These are phyloP conservation scores for Hydrozoanthus tunicans DNA, from an alignment of 64 coral and sea anemone species.

Conservation along the genomic window DNA sequence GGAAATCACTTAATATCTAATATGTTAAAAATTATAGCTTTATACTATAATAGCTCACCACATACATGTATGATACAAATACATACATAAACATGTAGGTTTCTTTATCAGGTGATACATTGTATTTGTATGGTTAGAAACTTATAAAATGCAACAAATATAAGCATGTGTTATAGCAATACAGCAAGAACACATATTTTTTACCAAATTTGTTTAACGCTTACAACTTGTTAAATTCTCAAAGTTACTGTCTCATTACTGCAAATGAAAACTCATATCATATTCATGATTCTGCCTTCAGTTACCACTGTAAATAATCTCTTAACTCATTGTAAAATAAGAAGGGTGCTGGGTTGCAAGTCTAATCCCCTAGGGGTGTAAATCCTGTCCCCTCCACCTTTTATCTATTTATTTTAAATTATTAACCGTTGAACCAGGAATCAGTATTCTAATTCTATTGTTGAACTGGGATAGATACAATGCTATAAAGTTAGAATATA, in stretches of 20 bases:
- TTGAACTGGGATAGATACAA: slow-evolving; percentile 18
- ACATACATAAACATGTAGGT: not conserved
- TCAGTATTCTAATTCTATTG: slow-evolving; percentile 23
- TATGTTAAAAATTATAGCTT: not conserved
- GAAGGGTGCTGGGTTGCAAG: too few relatives aligned
- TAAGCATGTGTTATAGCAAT: not conserved
- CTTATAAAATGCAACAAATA: slow-evolving; percentile 32
- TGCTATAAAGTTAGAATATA: slow-evolving; percentile 4
- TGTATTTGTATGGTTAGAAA: slow-evolving; percentile 17
- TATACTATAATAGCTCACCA: not conserved
- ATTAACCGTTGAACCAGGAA: not conserved
- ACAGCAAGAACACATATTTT: not conserved
- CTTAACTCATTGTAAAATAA: too few relatives aligned
- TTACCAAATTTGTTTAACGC: too few relatives aligned
- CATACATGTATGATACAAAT: not conserved
- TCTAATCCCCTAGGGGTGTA: too few relatives aligned
- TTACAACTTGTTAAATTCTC: too few relatives aligned
- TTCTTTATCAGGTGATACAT: slow-evolving; percentile 29
- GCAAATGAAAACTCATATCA: too few relatives aligned
- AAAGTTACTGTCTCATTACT: too few relatives aligned
- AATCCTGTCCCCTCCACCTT: too few relatives aligned
- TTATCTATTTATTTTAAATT: too few relatives aligned
- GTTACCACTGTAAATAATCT: too few relatives aligned
- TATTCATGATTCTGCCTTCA: too few relatives aligned
- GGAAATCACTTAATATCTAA: slow-evolving; percentile 33